Evolutionary conservation across 2,888 invertebrate genomes (phyloP).

Genomic region (Sialis fuliginosa): DNA sequence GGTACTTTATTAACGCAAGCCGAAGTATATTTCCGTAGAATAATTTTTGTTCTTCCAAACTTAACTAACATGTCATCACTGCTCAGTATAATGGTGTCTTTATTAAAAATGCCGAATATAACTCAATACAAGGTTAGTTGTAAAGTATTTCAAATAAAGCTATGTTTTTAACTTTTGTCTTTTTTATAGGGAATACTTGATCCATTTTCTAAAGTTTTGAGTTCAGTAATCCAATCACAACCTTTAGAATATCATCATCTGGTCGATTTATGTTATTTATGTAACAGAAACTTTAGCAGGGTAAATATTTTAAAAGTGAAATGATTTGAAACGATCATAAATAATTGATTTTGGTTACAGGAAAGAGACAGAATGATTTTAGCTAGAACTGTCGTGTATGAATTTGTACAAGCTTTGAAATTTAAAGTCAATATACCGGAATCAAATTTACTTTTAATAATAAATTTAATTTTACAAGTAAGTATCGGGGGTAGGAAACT

Average conservation of each 20-base stretch:
- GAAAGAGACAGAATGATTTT: slow-evolving; percentile 90
- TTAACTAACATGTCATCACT: slow-evolving; percentile 53
- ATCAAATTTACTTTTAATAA: slow-evolving; percentile 79
- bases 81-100: slow-evolving; percentile 58
- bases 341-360: slow-evolving; percentile 20
- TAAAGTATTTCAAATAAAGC: slow-evolving; percentile 2
- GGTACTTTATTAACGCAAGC: slow-evolving; percentile 66
- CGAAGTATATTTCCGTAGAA: slow-evolving; percentile 69
- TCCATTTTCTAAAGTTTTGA: slow-evolving; percentile 87
- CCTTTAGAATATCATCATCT: slow-evolving; percentile 61
- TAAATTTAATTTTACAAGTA: slow-evolving; percentile 73
- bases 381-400: slow-evolving; percentile 81
- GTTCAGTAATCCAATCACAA: slow-evolving; percentile 82
- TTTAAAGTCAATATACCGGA: slow-evolving; percentile 92
- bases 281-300: slow-evolving; percentile 74
- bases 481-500: slow-evolving; percentile 4
- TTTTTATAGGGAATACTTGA: slow-evolving; percentile 61
- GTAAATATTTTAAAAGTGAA: slow-evolving; percentile 19
- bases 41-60: slow-evolving; percentile 49
- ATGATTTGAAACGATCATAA: background rate
- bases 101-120: slow-evolving; percentile 71
- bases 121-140: slow-evolving; percentile 52
- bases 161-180: background rate
- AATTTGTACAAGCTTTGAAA: slow-evolving; percentile 86
- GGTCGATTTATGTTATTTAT: slow-evolving; percentile 76